phyloP scores from a whole-genome alignment of 2,888 invertebrate genomes.

The Zootermopsis nevadensis region DNA sequence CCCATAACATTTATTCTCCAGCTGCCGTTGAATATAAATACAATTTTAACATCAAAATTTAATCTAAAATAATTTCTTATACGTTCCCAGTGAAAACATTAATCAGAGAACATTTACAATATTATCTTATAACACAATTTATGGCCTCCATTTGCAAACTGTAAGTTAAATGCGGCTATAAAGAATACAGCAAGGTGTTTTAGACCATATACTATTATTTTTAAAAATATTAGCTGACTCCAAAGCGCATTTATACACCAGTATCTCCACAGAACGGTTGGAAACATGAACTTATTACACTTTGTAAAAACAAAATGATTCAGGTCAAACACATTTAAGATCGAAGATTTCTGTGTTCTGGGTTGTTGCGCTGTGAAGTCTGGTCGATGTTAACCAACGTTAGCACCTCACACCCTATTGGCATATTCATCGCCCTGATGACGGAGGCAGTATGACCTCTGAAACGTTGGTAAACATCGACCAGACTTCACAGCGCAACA shows the following conservation, averaged over 20 bases:
- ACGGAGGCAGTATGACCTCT: too few relatives aligned
- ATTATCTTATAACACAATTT: background rate
- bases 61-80: slow-evolving; percentile 9
- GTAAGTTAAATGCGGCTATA: background rate
- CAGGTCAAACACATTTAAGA: too few relatives aligned
- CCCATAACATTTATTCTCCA: too few relatives aligned
- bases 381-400: too few relatives aligned
- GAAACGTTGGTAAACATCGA: too few relatives aligned
- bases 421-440: too few relatives aligned
- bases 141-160: background rate
- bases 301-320: too few relatives aligned
- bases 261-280: background rate
- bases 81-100: background rate
- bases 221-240: background rate
- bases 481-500: too few relatives aligned
- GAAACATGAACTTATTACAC: too few relatives aligned
- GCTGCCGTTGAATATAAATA: background rate
- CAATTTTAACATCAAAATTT: background rate
- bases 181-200: background rate
- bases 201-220: background rate
- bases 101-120: background rate
- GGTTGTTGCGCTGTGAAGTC: too few relatives aligned
- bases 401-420: too few relatives aligned
- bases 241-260: background rate
- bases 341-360: too few relatives aligned